phyloP scores from a whole-genome alignment of 2,888 invertebrate species.

The Lasioglossum oenotherae region DNA sequence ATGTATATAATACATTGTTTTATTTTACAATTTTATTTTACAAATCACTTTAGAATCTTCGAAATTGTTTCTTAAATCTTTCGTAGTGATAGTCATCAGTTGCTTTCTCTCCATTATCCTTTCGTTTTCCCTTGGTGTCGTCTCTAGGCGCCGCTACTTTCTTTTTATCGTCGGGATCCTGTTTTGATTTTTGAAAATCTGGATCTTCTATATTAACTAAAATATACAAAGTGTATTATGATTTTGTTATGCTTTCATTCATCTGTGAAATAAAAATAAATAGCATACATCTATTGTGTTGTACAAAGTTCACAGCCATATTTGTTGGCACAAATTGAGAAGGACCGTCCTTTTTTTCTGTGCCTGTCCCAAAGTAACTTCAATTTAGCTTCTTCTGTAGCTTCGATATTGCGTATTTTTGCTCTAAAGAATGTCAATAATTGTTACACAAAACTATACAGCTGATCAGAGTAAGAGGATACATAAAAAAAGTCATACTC shows the following conservation, averaged over 20 bases:
- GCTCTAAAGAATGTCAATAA: constrained; percentile 86
- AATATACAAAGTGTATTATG: constrained; percentile 22
- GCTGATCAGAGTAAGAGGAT: constrained; percentile 8
- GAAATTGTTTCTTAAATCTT: constrained; percentile 97
- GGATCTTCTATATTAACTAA: constrained; percentile 94
- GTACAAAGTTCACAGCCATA: constrained; percentile 99
- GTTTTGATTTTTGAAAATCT: constrained; percentile 87
- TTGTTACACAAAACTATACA: constrained; percentile 13
- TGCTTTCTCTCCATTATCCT: constrained; percentile 94
- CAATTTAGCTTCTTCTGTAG: constrained; percentile 99
- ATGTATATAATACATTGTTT: constrained; percentile 2
- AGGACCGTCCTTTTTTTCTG: constrained; percentile 95
- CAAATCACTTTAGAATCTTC: constrained; percentile 88
- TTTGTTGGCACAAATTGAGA: constrained; percentile 99
- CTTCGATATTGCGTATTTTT: constrained; percentile 99
- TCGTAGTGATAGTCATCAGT: constrained; percentile 99
- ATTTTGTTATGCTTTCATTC: neutral
- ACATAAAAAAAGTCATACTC: constrained; percentile 86
- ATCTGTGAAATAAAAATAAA: neutral
- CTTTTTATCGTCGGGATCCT: constrained; percentile 86
- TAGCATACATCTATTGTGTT: constrained; percentile 95
- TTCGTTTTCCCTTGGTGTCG: constrained; percentile 86
- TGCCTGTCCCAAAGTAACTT: constrained; percentile 94
- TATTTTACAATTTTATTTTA: constrained; percentile 24
- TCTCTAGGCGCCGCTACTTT: constrained; percentile 79